These are phyloP conservation scores for Pangasius sanitwongsei DNA, from an alignment of 2,797 vertebrate genomes.

Conservation along the genomic window DNA sequence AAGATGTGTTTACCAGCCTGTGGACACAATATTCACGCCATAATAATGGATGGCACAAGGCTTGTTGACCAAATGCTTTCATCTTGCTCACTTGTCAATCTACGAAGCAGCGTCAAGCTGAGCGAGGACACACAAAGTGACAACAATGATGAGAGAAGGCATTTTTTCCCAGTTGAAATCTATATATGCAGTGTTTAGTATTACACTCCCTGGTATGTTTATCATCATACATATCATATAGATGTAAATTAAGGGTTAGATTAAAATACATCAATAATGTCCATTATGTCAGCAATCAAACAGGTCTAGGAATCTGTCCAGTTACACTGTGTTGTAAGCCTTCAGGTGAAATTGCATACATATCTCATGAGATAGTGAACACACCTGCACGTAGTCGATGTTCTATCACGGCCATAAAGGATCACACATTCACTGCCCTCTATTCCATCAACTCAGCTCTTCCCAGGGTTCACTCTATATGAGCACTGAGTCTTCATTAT, in stretches of 20 bases:
- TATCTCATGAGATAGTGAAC: conserved; percentile 35
- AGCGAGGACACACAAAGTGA: conserved; percentile 76
- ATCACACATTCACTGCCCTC: conserved; percentile 41
- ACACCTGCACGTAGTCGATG: conserved; percentile 32
- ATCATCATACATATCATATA: conserved; percentile 2
- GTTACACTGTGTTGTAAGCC: conserved; percentile 59
- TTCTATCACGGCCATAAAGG: conserved; percentile 41
- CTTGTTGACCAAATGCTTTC: conserved; percentile 93
- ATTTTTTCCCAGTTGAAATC: conserved; percentile 8
- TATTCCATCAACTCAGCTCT: conserved; percentile 50
- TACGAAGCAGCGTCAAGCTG: conserved; percentile 75
- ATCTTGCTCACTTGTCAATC: conserved; percentile 89
- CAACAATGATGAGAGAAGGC: conserved; percentile 28
- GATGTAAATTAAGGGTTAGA: conserved; percentile 1
- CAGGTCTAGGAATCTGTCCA: conserved; percentile 21
- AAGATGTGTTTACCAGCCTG: conserved; percentile 92
- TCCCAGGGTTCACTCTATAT: conserved; percentile 56
- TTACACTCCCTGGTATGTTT: neutral
- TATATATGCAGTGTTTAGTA: conserved; percentile 8
- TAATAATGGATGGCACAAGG: conserved; percentile 94
- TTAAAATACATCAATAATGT: conserved; percentile 19
- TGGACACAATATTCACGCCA: conserved; percentile 83
- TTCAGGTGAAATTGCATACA: conserved; percentile 40
- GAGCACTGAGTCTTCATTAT: conserved; percentile 69
- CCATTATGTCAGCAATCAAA: neutral